These are phyloP conservation scores for Lycaena phlaeas DNA, from an alignment of 2,888 invertebrate genomes.

Conservation along the genomic window DNA sequence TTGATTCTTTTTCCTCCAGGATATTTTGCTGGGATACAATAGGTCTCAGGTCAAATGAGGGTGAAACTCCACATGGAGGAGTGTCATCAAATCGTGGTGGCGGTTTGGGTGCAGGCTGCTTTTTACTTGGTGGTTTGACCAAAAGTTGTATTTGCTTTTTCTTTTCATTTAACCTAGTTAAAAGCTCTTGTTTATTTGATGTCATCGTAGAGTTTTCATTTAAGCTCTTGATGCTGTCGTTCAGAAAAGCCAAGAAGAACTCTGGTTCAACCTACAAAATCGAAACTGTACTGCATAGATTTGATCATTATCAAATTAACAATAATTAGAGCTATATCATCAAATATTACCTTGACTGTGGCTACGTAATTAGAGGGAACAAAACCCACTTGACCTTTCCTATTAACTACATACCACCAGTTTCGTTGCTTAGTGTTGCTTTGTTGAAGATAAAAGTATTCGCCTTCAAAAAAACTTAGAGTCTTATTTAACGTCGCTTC, in stretches of 20 bases:
- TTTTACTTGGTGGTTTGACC: conserved; percentile 46
- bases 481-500: conserved; percentile 89
- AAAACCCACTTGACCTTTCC: conserved; percentile 86
- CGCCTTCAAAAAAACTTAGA: conserved; percentile 84
- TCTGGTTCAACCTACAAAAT: conserved; percentile 76
- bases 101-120: conserved; percentile 56
- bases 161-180: conserved; percentile 76
- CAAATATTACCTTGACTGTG: conserved; percentile 76
- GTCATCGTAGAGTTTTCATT: conserved; percentile 52
- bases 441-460: conserved; percentile 86
- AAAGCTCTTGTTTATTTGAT: conserved; percentile 75
- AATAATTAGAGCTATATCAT: not conserved
- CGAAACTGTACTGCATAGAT: not conserved
- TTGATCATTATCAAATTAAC: not conserved
- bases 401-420: conserved; percentile 92
- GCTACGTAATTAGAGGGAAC: conserved; percentile 91
- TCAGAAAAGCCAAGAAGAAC: conserved; percentile 80
- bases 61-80: conserved; percentile 62
- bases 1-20: conserved; percentile 45
- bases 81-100: conserved; percentile 58
- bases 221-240: conserved; percentile 77
- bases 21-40: conserved; percentile 63
- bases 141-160: conserved; percentile 71
- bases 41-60: conserved; percentile 59
- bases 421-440: conserved; percentile 85